Conservation (phyloP, 2,113 vertebrate species). For the Pluvialis apricaria region DNA sequence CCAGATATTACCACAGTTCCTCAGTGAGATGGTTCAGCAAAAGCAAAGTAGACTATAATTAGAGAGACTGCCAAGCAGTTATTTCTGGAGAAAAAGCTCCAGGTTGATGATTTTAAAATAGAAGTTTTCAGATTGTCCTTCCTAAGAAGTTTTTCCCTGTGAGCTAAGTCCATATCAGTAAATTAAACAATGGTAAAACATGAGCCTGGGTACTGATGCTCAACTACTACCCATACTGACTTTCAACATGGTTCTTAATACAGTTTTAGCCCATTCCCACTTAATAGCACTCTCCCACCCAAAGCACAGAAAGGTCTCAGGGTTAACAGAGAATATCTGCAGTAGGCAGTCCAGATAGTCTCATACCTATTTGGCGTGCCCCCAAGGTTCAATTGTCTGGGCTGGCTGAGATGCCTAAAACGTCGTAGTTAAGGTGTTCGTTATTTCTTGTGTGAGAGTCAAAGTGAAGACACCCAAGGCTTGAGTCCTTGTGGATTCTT, state of each 20-base stretch:
- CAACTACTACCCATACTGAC: neutral
- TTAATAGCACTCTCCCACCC: neutral
- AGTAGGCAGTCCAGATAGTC: neutral
- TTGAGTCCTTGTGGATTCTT: neutral
- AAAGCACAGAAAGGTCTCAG: neutral
- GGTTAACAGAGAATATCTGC: neutral
- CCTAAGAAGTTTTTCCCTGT: neutral
- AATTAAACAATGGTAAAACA: neutral
- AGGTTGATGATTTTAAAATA: neutral
- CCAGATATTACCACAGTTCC: neutral
- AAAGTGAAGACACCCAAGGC: neutral
- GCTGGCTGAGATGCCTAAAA: neutral
- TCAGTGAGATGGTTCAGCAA: neutral
- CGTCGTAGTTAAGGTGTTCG: neutral
- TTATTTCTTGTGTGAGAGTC: neutral
- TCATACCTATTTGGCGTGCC: rapidly evolving
- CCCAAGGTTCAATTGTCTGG: rapidly evolving
- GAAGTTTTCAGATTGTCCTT: neutral
- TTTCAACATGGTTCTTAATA: neutral
- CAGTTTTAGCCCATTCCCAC: neutral
- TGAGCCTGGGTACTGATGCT: neutral
- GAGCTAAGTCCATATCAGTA: neutral
- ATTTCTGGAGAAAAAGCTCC: neutral
- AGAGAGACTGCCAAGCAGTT: neutral
- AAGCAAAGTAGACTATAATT: neutral